Evolutionary conservation across 1,140 invertebrate genomes (phyloP).

Genomic region (Amyelois transitella): DNA sequence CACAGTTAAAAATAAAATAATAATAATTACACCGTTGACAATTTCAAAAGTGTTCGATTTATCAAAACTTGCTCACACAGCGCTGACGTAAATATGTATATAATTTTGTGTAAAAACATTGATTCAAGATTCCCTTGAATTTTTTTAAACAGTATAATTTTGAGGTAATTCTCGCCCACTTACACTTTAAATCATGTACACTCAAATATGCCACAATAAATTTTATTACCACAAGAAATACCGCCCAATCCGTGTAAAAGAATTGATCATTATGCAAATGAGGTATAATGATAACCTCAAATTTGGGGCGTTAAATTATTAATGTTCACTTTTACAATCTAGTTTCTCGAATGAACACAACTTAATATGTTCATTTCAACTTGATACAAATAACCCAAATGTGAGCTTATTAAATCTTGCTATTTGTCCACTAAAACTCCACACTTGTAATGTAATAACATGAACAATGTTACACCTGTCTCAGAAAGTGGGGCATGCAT

Average conservation of each 20-base stretch:
- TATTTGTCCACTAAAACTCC: not conserved
- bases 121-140: constrained; percentile 17
- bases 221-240: constrained; percentile 19
- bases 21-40: not conserved
- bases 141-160: constrained; percentile 20
- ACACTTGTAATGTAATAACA: not conserved
- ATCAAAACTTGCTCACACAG: not conserved
- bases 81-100: constrained; percentile 8
- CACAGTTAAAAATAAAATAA: too few relatives aligned
- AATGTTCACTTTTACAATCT: constrained; percentile 11
- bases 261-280: constrained; percentile 42
- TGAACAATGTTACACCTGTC: constrained; percentile 25
- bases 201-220: constrained; percentile 19
- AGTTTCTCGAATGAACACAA: constrained; percentile 2
- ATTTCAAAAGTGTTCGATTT: not conserved
- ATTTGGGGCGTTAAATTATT: constrained; percentile 5
- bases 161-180: constrained; percentile 25
- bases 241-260: constrained; percentile 23
- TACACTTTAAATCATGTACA: constrained; percentile 20
- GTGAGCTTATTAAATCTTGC: constrained; percentile 3
- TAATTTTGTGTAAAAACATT: constrained; percentile 16
- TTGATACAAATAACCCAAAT: not conserved
- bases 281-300: constrained; percentile 13
- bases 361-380: not conserved
- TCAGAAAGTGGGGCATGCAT: constrained; percentile 9